Evolutionary conservation across 2,113 vertebrate genomes (phyloP).

Genomic region (Ceratotherium simum): DNA sequence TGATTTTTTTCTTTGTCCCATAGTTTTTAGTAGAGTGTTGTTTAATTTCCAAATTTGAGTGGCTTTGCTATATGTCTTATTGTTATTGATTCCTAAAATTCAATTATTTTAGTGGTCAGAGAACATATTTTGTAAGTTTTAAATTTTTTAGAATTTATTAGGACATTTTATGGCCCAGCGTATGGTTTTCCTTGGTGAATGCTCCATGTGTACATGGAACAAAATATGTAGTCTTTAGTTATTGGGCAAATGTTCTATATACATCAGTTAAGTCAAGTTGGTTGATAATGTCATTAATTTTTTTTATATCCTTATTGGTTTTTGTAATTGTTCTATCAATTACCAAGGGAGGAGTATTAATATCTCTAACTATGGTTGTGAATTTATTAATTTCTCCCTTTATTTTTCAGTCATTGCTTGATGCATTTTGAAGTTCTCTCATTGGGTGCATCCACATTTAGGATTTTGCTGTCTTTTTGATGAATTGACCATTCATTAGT

Average conservation of each 20-base stretch:
- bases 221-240: background rate
- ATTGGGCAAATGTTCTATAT: background rate
- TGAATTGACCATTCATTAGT: background rate
- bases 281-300: background rate
- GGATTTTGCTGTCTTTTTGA: background rate
- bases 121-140: background rate
- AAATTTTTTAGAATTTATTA: background rate
- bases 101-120: background rate
- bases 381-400: background rate
- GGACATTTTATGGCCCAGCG: background rate
- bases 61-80: background rate
- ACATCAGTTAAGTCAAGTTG: background rate
- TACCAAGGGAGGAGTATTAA: background rate
- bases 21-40: background rate
- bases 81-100: background rate
- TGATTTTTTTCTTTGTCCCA: background rate
- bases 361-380: background rate
- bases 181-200: background rate
- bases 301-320: background rate
- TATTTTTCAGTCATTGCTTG: background rate
- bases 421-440: background rate
- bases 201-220: background rate
- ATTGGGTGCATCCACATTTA: background rate
- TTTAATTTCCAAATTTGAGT: background rate
- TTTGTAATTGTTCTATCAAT: background rate